phyloP scores from a whole-genome alignment of 2,797 vertebrate species.

The Morus bassanus region DNA sequence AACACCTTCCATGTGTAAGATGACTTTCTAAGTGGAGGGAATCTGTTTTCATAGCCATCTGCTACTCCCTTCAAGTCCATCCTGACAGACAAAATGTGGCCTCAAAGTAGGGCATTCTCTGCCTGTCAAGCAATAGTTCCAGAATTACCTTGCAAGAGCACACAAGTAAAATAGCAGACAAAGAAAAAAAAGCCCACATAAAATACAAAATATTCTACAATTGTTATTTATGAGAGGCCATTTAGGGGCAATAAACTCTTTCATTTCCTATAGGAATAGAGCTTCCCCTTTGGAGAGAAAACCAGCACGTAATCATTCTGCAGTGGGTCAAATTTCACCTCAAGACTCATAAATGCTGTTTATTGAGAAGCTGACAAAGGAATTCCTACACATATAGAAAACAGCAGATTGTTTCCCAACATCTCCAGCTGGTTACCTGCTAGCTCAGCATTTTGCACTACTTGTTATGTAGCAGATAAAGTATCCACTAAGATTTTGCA shows the following conservation, averaged over 20 bases:
- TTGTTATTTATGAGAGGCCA: not conserved
- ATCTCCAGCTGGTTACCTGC: not conserved
- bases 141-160: not conserved
- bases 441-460: not conserved
- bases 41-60: slow-evolving; percentile 15
- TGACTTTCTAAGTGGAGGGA: not conserved
- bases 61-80: not conserved
- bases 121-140: not conserved
- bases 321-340: not conserved
- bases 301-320: not conserved
- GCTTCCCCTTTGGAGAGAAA: not conserved
- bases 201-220: not conserved
- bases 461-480: not conserved
- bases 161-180: not conserved
- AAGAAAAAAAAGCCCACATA: not conserved
- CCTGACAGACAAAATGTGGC: not conserved
- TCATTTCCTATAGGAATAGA: not conserved
- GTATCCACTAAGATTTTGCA: not conserved
- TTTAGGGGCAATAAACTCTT: not conserved
- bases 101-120: not conserved
- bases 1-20: not conserved
- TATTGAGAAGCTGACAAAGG: not conserved
- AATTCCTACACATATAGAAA: not conserved
- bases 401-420: not conserved
- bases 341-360: not conserved